These are phyloP conservation scores for Idaea dimidiata DNA, from an alignment of 2,888 invertebrate genomes.

Conservation along the genomic window DNA sequence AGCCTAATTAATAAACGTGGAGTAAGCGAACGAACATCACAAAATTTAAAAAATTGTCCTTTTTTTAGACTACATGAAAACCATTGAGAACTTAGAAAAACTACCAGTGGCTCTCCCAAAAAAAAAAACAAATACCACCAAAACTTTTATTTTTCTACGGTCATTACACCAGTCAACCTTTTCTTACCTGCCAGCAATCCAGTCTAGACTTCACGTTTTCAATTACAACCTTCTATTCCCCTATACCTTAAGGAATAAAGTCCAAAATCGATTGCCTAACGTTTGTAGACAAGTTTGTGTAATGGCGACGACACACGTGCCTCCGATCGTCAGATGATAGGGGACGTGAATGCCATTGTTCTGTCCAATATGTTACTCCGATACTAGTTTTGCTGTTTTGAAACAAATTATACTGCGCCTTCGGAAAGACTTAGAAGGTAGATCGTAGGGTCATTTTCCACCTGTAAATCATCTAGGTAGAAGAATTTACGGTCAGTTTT, in stretches of 20 bases:
- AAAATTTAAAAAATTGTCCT: no score
- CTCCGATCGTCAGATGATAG: slow-evolving; percentile 15
- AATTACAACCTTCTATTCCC: background rate
- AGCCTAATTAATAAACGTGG: no score
- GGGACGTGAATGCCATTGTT: slow-evolving; percentile 18
- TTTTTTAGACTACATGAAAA: no score
- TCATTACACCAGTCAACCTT: background rate
- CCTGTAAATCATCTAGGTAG: no score
- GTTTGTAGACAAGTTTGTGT: background rate
- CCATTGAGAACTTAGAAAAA: no score
- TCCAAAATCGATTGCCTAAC: background rate
- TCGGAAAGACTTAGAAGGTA: no score
- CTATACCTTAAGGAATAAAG: background rate
- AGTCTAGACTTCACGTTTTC: background rate
- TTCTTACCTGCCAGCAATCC: background rate
- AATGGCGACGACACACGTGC: slow-evolving; percentile 10
- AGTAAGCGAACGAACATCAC: no score
- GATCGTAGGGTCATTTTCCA: no score
- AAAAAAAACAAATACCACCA: background rate
- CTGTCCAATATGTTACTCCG: slow-evolving; percentile 7
- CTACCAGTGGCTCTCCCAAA: no score
- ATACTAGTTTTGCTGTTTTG: background rate
- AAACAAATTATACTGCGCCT: background rate
- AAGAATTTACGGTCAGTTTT: no score
- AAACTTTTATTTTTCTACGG: background rate